Percentiles rank a stretch among this genome's conserved stretches.
phyloP scores from a whole-genome alignment of 2,113 vertebrate species.

The Trogon surrucura region DNA sequence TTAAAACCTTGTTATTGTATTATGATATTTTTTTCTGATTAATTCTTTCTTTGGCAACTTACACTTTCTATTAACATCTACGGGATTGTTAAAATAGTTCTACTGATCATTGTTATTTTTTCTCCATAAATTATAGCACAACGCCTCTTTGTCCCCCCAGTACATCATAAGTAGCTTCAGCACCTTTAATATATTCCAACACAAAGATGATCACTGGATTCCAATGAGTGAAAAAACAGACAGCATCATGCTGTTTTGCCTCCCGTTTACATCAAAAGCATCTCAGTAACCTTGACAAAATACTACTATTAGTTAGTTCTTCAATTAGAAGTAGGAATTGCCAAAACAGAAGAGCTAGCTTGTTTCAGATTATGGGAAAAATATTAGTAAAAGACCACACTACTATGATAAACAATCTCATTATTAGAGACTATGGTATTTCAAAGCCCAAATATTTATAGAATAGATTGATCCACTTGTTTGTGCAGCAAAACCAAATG shows the following conservation, averaged over 20 bases:
- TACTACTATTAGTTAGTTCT: not conserved
- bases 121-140: not conserved
- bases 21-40: not conserved
- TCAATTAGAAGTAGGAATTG: not conserved
- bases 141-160: not conserved
- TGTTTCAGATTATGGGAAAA: not conserved
- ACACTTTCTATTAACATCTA: not conserved
- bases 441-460: not conserved
- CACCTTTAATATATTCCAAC: not conserved
- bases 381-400: not conserved
- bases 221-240: not conserved
- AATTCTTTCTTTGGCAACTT: not conserved
- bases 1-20: not conserved
- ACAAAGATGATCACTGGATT: not conserved
- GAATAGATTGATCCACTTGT: not conserved
- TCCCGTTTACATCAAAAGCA: not conserved
- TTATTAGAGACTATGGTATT: not conserved
- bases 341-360: not conserved
- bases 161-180: not conserved
- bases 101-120: not conserved
- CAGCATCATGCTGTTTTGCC: not conserved
- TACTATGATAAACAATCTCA: not conserved
- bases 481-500: not conserved
- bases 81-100: not conserved
- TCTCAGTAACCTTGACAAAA: not conserved